Percentiles rank a stretch among this genome's conserved stretches.
These are phyloP conservation scores for Rhadina sibilatrix DNA, from an alignment of 2,113 vertebrate species.

Conservation along the genomic window DNA sequence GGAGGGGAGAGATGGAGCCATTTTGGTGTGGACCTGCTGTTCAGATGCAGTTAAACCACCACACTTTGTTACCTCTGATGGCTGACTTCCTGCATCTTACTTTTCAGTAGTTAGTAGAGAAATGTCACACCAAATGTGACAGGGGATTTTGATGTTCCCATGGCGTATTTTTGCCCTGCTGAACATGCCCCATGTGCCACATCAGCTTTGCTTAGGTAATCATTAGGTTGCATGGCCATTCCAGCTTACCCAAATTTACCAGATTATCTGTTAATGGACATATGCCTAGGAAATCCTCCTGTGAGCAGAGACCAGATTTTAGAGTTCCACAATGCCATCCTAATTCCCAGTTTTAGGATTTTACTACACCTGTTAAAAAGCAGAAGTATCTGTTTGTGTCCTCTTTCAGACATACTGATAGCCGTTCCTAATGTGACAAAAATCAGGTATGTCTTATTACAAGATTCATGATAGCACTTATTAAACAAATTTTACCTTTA, in stretches of 20 bases:
- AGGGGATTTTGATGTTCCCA: background rate
- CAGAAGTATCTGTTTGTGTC: background rate
- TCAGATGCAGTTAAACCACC: background rate
- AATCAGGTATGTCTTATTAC: background rate
- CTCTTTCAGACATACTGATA: background rate
- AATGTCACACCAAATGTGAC: background rate
- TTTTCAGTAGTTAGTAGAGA: background rate
- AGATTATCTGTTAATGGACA: background rate
- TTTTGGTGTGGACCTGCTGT: background rate
- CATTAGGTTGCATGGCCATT: background rate
- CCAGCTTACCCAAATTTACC: background rate
- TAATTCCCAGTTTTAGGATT: background rate
- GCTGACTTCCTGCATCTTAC: background rate
- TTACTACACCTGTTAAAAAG: background rate
- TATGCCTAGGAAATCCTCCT: background rate
- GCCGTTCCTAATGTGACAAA: background rate
- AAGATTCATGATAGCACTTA: background rate
- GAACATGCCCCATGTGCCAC: background rate
- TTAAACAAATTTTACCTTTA: background rate
- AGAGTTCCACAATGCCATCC: background rate
- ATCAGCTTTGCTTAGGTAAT: background rate
- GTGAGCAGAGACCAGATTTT: background rate
- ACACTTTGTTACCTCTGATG: background rate
- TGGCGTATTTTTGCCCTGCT: background rate
- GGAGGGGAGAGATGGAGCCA: background rate